phyloP scores from a whole-genome alignment of 2,888 invertebrate genomes.

The Agelastica alni region DNA sequence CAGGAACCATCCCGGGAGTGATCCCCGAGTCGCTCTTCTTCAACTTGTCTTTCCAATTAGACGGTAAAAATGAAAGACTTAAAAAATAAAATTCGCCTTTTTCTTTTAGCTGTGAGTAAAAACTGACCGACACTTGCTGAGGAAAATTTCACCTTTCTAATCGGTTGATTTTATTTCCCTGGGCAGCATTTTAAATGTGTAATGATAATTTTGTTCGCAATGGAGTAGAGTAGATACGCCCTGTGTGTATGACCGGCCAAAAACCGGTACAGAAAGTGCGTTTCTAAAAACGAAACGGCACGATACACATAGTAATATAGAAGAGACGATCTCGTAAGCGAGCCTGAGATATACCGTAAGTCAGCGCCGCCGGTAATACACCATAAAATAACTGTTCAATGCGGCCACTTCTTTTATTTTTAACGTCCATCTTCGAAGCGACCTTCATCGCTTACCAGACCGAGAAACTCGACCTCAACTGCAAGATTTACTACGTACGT shows the following conservation, averaged over 20 bases:
- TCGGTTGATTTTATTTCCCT: no score
- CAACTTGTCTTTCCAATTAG: no score
- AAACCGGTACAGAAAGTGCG: slow-evolving; percentile 32
- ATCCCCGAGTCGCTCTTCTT: no score
- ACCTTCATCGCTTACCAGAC: slow-evolving; percentile 51
- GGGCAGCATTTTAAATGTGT: no score
- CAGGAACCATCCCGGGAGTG: no score
- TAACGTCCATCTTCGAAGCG: slow-evolving; percentile 40
- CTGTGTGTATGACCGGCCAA: slow-evolving; percentile 18
- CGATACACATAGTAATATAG: slow-evolving; percentile 7
- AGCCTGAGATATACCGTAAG: slow-evolving; percentile 29
- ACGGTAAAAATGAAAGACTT: no score
- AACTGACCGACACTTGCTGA: no score
- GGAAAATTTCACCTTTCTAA: no score
- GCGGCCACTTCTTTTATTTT: slow-evolving; percentile 32
- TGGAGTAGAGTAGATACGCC: no score
- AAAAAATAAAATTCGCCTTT: background rate
- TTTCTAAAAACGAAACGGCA: slow-evolving; percentile 35
- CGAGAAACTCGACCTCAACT: slow-evolving; percentile 52
- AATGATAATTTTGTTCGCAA: no score
- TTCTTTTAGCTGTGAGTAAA: no score
- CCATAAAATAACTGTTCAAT: slow-evolving; percentile 41
- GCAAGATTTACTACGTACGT: slow-evolving; percentile 30
- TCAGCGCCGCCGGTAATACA: slow-evolving; percentile 32
- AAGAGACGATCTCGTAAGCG: background rate